Evolutionary conservation across 2,888 invertebrate species (phyloP).

Genomic region (Aphidius colemani): DNA sequence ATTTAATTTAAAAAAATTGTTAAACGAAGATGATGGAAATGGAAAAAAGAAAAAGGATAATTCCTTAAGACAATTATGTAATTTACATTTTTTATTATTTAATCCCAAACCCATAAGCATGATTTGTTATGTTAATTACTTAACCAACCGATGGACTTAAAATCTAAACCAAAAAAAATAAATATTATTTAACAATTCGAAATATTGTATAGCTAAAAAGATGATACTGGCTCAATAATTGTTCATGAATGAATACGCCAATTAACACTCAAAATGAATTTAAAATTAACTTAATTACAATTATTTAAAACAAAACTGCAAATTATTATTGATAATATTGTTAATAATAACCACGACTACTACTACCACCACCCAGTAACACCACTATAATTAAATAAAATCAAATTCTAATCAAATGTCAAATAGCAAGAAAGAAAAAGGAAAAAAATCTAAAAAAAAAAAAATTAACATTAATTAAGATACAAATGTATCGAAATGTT

Average conservation of each 20-base stretch:
- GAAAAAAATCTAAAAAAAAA: constrained; percentile 14
- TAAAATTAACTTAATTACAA: constrained; percentile 12
- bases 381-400: constrained; percentile 21
- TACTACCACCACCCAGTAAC: constrained; percentile 36
- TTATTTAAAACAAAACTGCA: constrained; percentile 14
- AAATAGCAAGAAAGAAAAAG: constrained; percentile 2
- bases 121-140: too few species aligned
- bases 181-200: constrained; percentile 4
- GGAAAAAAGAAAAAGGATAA: constrained; percentile 21
- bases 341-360: constrained; percentile 29
- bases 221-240: constrained; percentile 7
- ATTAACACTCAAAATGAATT: constrained; percentile 10
- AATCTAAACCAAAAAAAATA: too few species aligned
- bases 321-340: constrained; percentile 22
- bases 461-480: constrained; percentile 26
- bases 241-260: background rate
- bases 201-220: background rate
- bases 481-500: constrained; percentile 21
- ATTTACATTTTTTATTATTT: constrained; percentile 16
- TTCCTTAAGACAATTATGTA: constrained; percentile 21
- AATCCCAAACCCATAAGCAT: background rate
- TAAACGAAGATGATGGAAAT: constrained; percentile 38
- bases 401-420: constrained; percentile 5
- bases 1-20: constrained; percentile 35
- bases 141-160: too few species aligned